phyloP scores from a whole-genome alignment of 2,888 invertebrate species.

The Polylopha cassiicola region DNA sequence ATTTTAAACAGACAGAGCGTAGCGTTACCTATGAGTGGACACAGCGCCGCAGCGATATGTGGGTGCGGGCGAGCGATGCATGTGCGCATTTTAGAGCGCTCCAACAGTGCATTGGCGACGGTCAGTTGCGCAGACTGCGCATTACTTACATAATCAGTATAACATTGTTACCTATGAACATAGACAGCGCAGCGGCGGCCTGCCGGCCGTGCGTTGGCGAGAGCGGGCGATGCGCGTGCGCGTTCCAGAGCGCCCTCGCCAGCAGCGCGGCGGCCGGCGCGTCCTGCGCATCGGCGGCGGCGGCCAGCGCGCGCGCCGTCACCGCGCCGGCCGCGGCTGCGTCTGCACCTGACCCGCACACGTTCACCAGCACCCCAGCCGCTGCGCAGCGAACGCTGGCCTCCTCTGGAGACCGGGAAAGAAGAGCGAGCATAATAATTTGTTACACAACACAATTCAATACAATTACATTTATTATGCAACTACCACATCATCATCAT shows the following conservation, averaged over 20 bases:
- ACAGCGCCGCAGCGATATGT: too few species aligned
- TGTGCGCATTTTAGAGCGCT: too few species aligned
- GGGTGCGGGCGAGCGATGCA: too few species aligned
- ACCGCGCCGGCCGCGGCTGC: conserved; percentile 71
- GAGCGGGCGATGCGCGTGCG: conserved; percentile 48
- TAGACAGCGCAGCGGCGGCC: conserved; percentile 70
- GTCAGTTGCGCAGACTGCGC: too few species aligned
- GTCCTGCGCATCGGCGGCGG: conserved; percentile 36
- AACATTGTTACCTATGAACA: conserved; percentile 80
- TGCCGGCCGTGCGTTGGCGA: conserved; percentile 38
- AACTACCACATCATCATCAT: too few species aligned
- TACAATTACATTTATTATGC: too few species aligned
- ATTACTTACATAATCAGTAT: too few species aligned
- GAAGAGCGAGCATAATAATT: neutral
- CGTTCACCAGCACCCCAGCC: conserved; percentile 89
- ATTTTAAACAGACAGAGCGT: too few species aligned
- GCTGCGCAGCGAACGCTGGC: conserved; percentile 84
- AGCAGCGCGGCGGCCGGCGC: conserved; percentile 42
- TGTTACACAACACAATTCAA: too few species aligned
- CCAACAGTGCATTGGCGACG: too few species aligned
- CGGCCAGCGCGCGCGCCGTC: conserved; percentile 35
- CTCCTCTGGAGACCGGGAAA: conserved; percentile 63
- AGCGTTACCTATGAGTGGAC: too few species aligned
- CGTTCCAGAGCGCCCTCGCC: conserved; percentile 47
- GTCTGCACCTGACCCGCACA: conserved; percentile 64